These are phyloP conservation scores for Sminthurides bifidus DNA, from an alignment of 1,140 invertebrate species.

Conservation along the genomic window DNA sequence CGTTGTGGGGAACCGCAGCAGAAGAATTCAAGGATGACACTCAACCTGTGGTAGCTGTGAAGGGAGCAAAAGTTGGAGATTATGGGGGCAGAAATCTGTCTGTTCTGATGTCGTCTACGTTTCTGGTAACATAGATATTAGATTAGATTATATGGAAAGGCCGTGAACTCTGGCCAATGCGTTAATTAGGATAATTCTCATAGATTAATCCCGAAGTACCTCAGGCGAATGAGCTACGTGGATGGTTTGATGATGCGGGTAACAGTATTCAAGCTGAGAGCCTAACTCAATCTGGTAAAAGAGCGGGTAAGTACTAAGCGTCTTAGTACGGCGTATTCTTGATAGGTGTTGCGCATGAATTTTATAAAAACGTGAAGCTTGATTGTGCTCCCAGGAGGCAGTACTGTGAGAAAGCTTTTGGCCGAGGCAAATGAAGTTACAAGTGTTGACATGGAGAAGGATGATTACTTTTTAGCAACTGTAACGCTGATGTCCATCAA, in stretches of 20 bases:
- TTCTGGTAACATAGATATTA: slow-evolving; percentile 7
- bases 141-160: not conserved
- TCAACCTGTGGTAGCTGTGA: slow-evolving; percentile 70
- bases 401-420: slow-evolving; percentile 51
- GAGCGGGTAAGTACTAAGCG: too few species aligned
- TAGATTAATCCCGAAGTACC: slow-evolving; percentile 78
- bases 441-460: slow-evolving; percentile 53
- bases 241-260: slow-evolving; percentile 79
- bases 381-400: too few species aligned
- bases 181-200: slow-evolving; percentile 34
- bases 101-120: slow-evolving; percentile 26
- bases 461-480: slow-evolving; percentile 64
- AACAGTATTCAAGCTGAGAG: slow-evolving; percentile 46
- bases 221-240: slow-evolving; percentile 69
- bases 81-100: slow-evolving; percentile 59
- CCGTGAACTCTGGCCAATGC: too few species aligned
- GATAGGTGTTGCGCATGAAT: too few species aligned
- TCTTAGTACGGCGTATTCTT: too few species aligned
- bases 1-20: slow-evolving; percentile 65
- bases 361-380: too few species aligned
- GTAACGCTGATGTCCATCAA: slow-evolving; percentile 55
- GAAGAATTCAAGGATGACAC: slow-evolving; percentile 64
- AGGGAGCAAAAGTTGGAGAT: slow-evolving; percentile 61
- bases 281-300: slow-evolving; percentile 44
- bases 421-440: slow-evolving; percentile 54